phyloP scores from a whole-genome alignment of 2,888 invertebrate species.

The Deilephila porcellus region DNA sequence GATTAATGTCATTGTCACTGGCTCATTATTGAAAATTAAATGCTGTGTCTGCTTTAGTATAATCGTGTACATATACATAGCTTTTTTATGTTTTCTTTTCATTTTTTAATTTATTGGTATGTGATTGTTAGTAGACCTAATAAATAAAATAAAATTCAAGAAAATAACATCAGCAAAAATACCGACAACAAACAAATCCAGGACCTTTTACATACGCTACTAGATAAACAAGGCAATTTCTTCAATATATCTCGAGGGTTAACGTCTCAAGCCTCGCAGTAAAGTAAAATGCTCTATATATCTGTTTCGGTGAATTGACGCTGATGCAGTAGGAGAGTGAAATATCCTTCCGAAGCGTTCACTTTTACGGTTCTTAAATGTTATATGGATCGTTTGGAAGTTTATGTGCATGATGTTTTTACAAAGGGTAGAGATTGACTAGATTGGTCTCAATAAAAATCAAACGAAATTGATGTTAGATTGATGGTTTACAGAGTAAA shows the following conservation, averaged over 20 bases:
- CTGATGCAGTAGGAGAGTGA: neutral
- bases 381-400: conserved; percentile 9
- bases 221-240: neutral
- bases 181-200: too few relatives aligned
- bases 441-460: conserved; percentile 11
- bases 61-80: too few relatives aligned
- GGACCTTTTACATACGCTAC: too few relatives aligned
- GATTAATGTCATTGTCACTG: too few relatives aligned
- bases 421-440: neutral
- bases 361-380: conserved; percentile 6
- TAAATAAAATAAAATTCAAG: too few relatives aligned
- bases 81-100: too few relatives aligned
- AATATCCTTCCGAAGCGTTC: neutral
- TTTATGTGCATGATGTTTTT: neutral
- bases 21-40: too few relatives aligned
- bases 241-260: neutral
- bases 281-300: conserved; percentile 2
- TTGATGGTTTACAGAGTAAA: conserved; percentile 9
- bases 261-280: neutral
- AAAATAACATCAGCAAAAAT: too few relatives aligned
- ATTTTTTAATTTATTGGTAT: too few relatives aligned
- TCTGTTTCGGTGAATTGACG: neutral
- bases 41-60: too few relatives aligned
- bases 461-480: neutral
- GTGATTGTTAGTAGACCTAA: too few relatives aligned